Evolutionary conservation across 2,113 vertebrate genomes (phyloP).

Genomic region (Tragelaphus scriptus): DNA sequence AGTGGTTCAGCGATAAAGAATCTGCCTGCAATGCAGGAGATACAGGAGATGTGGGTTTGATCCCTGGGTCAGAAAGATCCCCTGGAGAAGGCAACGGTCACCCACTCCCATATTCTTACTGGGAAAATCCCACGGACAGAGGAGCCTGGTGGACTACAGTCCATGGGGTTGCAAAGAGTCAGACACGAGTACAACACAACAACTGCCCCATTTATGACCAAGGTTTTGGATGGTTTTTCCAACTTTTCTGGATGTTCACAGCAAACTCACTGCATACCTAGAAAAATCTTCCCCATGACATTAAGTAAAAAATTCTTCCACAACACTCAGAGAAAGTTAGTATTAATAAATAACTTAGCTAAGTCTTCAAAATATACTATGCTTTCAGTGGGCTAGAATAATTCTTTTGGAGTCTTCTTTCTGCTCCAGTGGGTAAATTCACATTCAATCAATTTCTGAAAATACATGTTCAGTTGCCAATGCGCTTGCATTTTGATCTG

Average conservation of each 20-base stretch:
- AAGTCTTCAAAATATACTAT: constrained; percentile 3
- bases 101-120: background rate
- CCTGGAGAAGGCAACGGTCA: background rate
- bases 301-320: background rate
- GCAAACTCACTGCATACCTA: background rate
- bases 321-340: background rate
- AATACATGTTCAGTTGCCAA: constrained; percentile 47
- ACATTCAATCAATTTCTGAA: constrained; percentile 58
- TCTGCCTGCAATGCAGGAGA: background rate
- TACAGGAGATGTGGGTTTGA: background rate
- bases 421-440: constrained; percentile 53
- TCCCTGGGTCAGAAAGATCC: background rate
- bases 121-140: background rate
- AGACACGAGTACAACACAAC: background rate
- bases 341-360: background rate
- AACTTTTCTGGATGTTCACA: background rate
- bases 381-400: background rate
- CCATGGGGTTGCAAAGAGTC: background rate
- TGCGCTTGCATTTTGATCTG: constrained; percentile 30
- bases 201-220: background rate
- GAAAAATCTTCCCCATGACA: background rate
- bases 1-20: background rate
- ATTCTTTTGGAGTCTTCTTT: constrained; percentile 45
- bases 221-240: background rate
- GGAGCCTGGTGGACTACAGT: background rate